Evolutionary conservation across 2,888 invertebrate species (phyloP).

Genomic region (Limnephilus rhombicus): DNA sequence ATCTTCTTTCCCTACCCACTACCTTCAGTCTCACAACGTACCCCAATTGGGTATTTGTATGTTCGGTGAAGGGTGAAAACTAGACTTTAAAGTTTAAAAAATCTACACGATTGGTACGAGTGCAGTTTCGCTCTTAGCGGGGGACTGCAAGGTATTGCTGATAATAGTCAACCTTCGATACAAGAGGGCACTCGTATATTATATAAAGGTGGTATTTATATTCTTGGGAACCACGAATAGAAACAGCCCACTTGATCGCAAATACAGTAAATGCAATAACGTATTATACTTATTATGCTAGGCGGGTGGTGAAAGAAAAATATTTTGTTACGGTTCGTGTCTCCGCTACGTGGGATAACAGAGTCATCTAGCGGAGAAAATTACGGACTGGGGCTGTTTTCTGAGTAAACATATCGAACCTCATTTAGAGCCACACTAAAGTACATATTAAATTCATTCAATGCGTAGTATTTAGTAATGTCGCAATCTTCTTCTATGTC

Average conservation of each 20-base stretch:
- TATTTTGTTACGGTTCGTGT: constrained; percentile 12
- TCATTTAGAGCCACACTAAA: background rate
- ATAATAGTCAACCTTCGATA: too few species aligned
- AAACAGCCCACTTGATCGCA: background rate
- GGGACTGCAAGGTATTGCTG: too few species aligned
- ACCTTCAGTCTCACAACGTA: too few species aligned
- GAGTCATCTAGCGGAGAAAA: constrained; percentile 2
- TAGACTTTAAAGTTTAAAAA: too few species aligned
- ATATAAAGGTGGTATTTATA: background rate
- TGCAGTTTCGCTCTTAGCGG: too few species aligned
- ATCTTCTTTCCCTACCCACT: too few species aligned
- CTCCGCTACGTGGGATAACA: constrained; percentile 15
- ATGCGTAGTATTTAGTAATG: background rate
- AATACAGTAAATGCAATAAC: background rate
- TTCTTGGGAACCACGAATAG: background rate
- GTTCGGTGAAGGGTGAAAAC: too few species aligned
- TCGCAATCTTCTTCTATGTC: background rate
- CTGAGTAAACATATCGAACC: background rate
- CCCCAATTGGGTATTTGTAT: too few species aligned
- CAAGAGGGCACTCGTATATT: too few species aligned
- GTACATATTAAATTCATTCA: background rate
- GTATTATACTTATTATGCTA: too few species aligned
- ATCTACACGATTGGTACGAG: too few species aligned
- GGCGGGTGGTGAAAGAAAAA: background rate
- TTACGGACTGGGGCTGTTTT: constrained; percentile 17